Evolutionary conservation across 2,797 vertebrate genomes (phyloP).

Genomic region (Smutsia temminckii): DNA sequence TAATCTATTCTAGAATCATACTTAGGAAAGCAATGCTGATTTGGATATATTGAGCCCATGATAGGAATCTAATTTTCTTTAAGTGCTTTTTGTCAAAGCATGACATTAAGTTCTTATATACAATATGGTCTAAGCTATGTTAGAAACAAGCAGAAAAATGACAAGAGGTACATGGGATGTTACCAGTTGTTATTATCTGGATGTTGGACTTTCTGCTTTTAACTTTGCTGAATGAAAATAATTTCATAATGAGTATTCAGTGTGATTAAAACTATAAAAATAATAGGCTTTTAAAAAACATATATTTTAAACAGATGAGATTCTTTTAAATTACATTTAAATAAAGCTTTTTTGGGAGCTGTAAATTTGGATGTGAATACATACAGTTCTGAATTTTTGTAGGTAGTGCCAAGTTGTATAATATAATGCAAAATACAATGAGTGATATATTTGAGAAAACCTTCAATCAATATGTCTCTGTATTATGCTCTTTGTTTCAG

Average conservation of each 20-base stretch:
- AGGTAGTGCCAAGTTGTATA: not conserved
- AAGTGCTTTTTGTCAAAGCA: slow-evolving; percentile 8
- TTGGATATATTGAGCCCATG: not conserved
- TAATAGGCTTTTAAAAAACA: slow-evolving; percentile 1
- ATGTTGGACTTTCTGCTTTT: slow-evolving; percentile 46
- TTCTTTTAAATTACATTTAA: slow-evolving; percentile 27
- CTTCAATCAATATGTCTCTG: slow-evolving; percentile 53
- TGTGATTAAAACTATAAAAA: slow-evolving; percentile 37
- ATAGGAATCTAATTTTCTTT: not conserved
- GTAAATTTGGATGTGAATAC: slow-evolving; percentile 12
- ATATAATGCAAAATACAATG: slow-evolving; percentile 4
- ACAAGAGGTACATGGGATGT: not conserved
- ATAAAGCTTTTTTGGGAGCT: not conserved
- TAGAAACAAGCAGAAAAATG: slow-evolving; percentile 34
- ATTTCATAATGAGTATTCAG: not conserved
- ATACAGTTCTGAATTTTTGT: slow-evolving; percentile 42
- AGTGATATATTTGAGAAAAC: slow-evolving; percentile 20
- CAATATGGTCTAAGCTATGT: not conserved
- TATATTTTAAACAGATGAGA: not conserved
- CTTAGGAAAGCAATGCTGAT: not conserved
- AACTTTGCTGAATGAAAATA: slow-evolving; percentile 2
- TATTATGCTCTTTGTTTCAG: slow-evolving; percentile 84
- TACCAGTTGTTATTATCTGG: not conserved
- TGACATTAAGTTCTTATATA: not conserved
- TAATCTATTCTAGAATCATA: not conserved